Evolutionary conservation across 2,888 invertebrate genomes (phyloP).

Genomic region (Ferdinandea cuprea): DNA sequence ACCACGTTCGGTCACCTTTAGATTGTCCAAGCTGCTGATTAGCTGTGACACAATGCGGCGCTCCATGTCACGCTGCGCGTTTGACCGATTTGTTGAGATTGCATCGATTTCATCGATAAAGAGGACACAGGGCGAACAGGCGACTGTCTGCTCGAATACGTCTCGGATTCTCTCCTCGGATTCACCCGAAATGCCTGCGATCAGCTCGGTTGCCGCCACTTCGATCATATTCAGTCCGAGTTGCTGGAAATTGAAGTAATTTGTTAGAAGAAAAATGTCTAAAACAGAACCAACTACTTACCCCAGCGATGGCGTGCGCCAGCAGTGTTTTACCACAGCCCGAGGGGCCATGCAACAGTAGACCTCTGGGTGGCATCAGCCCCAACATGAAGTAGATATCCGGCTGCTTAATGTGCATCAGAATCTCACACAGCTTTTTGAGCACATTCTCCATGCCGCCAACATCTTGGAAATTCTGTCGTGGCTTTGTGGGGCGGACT

Average conservation of each 20-base stretch:
- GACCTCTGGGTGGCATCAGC: conserved; percentile 93
- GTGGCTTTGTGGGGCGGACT: conserved; percentile 77
- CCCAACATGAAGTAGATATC: conserved; percentile 94
- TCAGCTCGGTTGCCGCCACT: conserved; percentile 95
- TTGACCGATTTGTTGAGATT: conserved; percentile 94
- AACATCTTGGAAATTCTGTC: conserved; percentile 84
- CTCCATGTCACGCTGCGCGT: conserved; percentile 98
- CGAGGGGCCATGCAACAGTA: conserved; percentile 97
- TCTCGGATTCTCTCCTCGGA: conserved; percentile 96
- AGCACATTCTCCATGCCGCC: conserved; percentile 92
- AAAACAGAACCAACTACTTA: conserved; percentile 79
- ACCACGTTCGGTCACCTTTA: conserved; percentile 81
- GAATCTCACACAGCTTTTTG: conserved; percentile 88
- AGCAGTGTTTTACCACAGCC: conserved; percentile 95
- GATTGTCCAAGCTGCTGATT: conserved; percentile 92
- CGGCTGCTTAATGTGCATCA: conserved; percentile 94
- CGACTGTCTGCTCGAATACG: conserved; percentile 94
- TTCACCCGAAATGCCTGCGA: conserved; percentile 97
- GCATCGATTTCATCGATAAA: conserved; percentile 99
- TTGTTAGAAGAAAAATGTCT: neutral
- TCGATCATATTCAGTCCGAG: conserved; percentile 92
- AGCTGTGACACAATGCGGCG: conserved; percentile 96
- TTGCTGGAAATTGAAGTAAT: conserved; percentile 85
- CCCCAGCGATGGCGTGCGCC: conserved; percentile 92
- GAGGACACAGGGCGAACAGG: conserved; percentile 90